Conservation (phyloP, 1,140 invertebrate genomes). For the Caerostris extrusa region DNA sequence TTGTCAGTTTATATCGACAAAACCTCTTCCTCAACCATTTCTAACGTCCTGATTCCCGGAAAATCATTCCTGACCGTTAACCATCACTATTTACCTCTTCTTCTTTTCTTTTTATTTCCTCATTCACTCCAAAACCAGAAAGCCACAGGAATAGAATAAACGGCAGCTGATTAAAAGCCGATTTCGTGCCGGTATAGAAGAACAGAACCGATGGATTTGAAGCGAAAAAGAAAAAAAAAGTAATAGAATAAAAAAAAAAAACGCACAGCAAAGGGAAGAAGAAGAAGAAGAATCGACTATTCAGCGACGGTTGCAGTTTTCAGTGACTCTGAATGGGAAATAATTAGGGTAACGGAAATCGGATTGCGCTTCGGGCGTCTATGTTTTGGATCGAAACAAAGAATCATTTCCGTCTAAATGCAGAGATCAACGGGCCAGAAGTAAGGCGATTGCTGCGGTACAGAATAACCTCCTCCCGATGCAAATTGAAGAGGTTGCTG, state of each 20-base stretch:
- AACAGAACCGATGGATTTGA: slow-evolving; percentile 17
- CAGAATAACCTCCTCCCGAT: not conserved
- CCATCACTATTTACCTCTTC: not conserved
- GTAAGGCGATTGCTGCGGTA: not conserved
- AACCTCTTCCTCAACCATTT: not conserved
- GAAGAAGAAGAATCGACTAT: not conserved
- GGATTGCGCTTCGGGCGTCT: slow-evolving; percentile 14
- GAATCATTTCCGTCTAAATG: slow-evolving; percentile 32
- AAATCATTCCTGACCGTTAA: not conserved
- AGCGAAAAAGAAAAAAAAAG: not conserved
- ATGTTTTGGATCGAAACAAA: slow-evolving; percentile 22
- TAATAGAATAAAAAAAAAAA: no score
- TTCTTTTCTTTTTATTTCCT: not conserved
- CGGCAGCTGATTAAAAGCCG: slow-evolving; percentile 51
- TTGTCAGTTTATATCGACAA: not conserved
- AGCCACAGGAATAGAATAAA: not conserved
- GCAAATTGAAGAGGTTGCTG: not conserved
- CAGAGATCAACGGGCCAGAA: slow-evolving; percentile 23
- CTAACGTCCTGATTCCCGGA: not conserved
- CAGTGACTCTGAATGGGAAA: slow-evolving; percentile 24
- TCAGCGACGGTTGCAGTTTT: slow-evolving; percentile 42
- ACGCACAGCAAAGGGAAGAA: not conserved
- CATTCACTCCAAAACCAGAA: not conserved
- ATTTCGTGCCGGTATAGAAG: slow-evolving; percentile 15
- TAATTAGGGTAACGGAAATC: slow-evolving; percentile 34